Evolutionary conservation across 2,888 invertebrate species (phyloP).

Genomic region (Hypomecis punctinalis): DNA sequence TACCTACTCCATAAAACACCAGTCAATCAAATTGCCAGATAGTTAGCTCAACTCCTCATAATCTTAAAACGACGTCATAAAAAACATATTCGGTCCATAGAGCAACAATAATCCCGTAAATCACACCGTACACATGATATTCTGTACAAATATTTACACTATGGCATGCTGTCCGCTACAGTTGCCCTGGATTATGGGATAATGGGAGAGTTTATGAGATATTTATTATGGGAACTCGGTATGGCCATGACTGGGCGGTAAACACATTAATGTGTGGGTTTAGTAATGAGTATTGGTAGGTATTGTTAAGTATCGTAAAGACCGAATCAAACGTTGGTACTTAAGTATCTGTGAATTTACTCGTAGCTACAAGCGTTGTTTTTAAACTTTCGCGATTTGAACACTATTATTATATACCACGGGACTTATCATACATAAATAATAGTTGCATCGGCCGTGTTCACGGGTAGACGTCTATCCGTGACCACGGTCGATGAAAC

Average conservation of each 20-base stretch:
- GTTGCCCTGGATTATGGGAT: slow-evolving; percentile 59
- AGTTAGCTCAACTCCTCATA: slow-evolving; percentile 16
- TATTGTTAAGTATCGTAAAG: no score
- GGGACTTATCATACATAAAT: no score
- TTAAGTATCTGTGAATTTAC: no score
- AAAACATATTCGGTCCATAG: slow-evolving; percentile 15
- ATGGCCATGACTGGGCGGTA: slow-evolving; percentile 24
- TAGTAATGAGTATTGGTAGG: not conserved
- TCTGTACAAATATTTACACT: slow-evolving; percentile 74
- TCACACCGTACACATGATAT: slow-evolving; percentile 64
- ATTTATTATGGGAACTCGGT: slow-evolving; percentile 75
- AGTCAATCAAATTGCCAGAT: slow-evolving; percentile 9
- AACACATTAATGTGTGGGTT: slow-evolving; percentile 5
- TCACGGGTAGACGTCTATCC: no score
- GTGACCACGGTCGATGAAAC: no score
- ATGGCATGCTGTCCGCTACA: slow-evolving; percentile 52
- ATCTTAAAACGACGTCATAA: slow-evolving; percentile 20
- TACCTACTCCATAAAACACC: slow-evolving; percentile 7
- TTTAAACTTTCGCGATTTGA: no score
- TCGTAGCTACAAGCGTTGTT: no score
- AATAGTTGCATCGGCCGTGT: no score
- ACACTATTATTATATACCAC: no score
- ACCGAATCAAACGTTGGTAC: no score
- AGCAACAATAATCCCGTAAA: slow-evolving; percentile 49
- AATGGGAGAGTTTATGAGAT: slow-evolving; percentile 65